Percentiles rank a stretch among this genome's conserved stretches.
Conservation (phyloP, 2,797 vertebrate genomes). For the Brachyalestes nurse region DNA sequence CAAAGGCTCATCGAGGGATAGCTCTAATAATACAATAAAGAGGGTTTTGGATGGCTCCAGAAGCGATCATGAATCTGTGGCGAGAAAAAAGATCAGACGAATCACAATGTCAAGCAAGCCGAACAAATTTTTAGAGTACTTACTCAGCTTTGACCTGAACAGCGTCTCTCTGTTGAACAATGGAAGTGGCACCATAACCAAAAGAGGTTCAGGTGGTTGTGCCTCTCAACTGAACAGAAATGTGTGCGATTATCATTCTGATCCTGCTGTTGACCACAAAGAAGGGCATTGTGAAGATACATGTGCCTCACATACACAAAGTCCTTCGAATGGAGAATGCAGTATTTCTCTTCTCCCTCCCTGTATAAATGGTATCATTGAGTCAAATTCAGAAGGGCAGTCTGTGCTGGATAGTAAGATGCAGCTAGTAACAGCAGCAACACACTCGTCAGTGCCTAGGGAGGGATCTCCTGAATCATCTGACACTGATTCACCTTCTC, state of each 20-base stretch:
- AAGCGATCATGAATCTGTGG: background rate
- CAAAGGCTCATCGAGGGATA: background rate
- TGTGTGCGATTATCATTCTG: constrained; percentile 5
- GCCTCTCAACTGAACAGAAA: constrained; percentile 24
- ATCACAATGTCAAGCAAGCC: constrained; percentile 9
- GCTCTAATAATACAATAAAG: constrained; percentile 21
- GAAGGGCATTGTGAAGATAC: background rate
- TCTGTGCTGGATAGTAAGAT: background rate
- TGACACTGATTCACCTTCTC: constrained; percentile 50
- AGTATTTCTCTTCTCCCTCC: constrained; percentile 48
- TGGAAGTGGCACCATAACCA: constrained; percentile 14
- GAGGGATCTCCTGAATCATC: constrained; percentile 25
- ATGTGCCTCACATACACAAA: constrained; percentile 1
- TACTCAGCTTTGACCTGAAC: constrained; percentile 55
- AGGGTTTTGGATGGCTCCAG: background rate
- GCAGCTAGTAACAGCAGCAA: background rate
- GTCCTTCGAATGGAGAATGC: constrained; percentile 33
- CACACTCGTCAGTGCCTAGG: background rate
- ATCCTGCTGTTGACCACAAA: constrained; percentile 2
- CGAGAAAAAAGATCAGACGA: constrained; percentile 37
- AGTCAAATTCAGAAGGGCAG: constrained; percentile 5
- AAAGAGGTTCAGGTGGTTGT: constrained; percentile 17
- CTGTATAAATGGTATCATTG: constrained; percentile 9
- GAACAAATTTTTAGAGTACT: constrained; percentile 50
- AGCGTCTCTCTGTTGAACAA: constrained; percentile 5